Conservation (phyloP, 2,888 invertebrate species). For the Athripsodes cinereus region DNA sequence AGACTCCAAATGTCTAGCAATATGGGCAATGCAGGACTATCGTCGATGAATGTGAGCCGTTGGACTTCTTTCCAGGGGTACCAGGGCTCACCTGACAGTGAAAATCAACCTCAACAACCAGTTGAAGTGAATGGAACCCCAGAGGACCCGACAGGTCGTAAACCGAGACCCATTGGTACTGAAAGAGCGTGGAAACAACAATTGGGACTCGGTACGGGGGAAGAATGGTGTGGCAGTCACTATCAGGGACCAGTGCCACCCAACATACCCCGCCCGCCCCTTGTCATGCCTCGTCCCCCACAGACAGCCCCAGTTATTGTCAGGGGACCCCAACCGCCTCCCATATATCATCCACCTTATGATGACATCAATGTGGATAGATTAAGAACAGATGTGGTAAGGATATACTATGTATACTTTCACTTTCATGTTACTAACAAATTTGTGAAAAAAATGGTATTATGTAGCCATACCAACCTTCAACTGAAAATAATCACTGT, state of each 20-base stretch:
- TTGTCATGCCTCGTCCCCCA: neutral
- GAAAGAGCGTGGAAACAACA: slow-evolving; percentile 67
- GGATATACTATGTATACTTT: no score
- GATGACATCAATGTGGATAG: slow-evolving; percentile 33
- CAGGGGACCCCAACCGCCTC: slow-evolving; percentile 26
- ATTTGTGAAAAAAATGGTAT: no score
- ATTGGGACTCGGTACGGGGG: slow-evolving; percentile 25
- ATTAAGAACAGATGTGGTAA: slow-evolving; percentile 22
- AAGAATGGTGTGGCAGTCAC: slow-evolving; percentile 29
- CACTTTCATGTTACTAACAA: no score
- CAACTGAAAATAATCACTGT: no score
- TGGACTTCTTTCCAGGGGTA: slow-evolving; percentile 22
- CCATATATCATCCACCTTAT: slow-evolving; percentile 33
- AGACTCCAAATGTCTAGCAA: slow-evolving; percentile 22
- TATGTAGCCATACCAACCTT: no score
- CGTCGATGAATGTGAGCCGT: slow-evolving; percentile 43
- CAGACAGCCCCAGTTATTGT: slow-evolving; percentile 15
- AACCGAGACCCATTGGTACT: slow-evolving; percentile 76
- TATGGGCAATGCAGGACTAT: slow-evolving; percentile 33
- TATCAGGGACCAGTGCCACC: slow-evolving; percentile 25
- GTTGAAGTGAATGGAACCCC: slow-evolving; percentile 28
- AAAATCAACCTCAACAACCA: slow-evolving; percentile 20
- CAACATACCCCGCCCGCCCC: slow-evolving; percentile 23
- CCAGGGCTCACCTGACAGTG: slow-evolving; percentile 11
- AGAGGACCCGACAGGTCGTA: slow-evolving; percentile 35